A percentile compares a stretch with the other conserved stretches of the same genome.
phyloP scores from a whole-genome alignment of 2,797 vertebrate genomes.

The Morelia viridis region DNA sequence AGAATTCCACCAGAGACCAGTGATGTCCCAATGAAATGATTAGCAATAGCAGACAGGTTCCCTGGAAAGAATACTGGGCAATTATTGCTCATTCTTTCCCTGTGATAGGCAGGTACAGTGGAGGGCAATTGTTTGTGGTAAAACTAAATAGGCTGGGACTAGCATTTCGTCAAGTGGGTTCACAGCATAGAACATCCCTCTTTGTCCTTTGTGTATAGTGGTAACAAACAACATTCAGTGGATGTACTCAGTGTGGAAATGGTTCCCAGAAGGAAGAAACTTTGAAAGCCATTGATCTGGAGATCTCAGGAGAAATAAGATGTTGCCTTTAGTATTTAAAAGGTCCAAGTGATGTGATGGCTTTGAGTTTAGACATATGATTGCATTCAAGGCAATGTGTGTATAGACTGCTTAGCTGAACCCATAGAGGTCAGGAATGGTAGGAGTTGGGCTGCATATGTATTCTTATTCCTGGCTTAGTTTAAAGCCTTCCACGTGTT shows the following conservation, averaged over 20 bases:
- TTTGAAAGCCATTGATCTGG: not conserved
- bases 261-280: not conserved
- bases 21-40: not conserved
- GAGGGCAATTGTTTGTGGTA: not conserved
- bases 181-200: no score
- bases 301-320: not conserved
- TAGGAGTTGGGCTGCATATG: no score
- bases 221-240: not conserved
- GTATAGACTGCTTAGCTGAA: no score
- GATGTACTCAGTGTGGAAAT: not conserved
- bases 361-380: not conserved
- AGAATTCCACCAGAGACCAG: not conserved
- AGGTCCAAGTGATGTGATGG: not conserved
- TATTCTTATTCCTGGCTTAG: no score
- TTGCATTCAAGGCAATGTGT: not conserved
- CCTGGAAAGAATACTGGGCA: not conserved
- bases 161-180: not conserved
- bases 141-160: not conserved
- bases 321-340: not conserved
- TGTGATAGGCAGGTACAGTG: no score
- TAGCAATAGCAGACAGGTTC: not conserved
- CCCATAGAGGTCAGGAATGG: no score
- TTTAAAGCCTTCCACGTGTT: no score
- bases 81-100: no score
- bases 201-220: not conserved